Base-by-base conservation (phyloP, 2,113 vertebrate genomes). In the Tetrao urogallus region DNA sequence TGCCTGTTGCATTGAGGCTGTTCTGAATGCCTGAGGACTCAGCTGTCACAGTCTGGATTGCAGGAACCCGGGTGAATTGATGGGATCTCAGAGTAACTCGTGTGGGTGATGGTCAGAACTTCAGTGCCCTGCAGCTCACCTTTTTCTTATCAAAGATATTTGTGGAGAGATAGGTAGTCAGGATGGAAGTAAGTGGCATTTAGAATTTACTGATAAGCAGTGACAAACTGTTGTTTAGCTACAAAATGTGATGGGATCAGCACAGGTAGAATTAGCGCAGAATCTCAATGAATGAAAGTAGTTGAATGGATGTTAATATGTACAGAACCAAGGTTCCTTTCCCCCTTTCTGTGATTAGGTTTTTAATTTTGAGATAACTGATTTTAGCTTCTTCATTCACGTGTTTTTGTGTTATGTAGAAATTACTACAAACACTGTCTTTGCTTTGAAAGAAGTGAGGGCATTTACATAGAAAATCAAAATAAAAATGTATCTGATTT, bases 381-480 rank as follows among this genome's bases (percentile, higher is more conserved):
- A 32, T 79, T 90, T 40, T 67, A 80, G 30, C 30, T 82, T 92
- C 71, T 86, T 96, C 65, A 60, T 96, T 89, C 40, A 11, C 38
- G 30, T 61, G 38, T 40, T 13, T 70, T 66, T 86, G 3, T 65
- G 58, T 15, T 7, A 54, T 10, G 3, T 92, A 19, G 48, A 61
- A 90, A 87, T 75, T 22, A 77, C 76, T 74, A 76, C 61, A 87
- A 61, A 87, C 84, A 76, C 61, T 87, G 70, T 74, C 69, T 92
- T 95, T 91, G 5, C 40, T 84, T 64, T 40, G 61, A 40, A 27
- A 63, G 60, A 38, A 63, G 22, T 63, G 60, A 63, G 36, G 38
- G 28, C 61, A 64, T 64, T 64, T 92, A 79, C 15, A 18, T 8
- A 48, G 50, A 86, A 91, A 88, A 82, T 73, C 14, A 92, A 94